Percentiles rank a stretch among this genome's conserved stretches.
These are phyloP conservation scores for Exephanes ischioxanthus DNA, from an alignment of 2,888 invertebrate genomes.

Conservation along the genomic window DNA sequence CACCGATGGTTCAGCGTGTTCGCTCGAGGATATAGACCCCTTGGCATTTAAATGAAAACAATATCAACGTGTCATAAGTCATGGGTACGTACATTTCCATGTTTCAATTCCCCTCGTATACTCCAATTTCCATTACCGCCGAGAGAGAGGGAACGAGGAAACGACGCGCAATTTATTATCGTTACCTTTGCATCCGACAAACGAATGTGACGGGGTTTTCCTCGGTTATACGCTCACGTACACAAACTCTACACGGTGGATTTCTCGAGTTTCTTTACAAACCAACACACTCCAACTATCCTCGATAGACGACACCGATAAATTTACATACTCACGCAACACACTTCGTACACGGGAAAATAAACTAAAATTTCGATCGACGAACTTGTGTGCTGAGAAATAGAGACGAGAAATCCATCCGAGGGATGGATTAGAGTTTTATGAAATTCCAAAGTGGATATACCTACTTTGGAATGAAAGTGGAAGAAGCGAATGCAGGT, in stretches of 20 bases:
- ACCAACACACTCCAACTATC: constrained; percentile 9
- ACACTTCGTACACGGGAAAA: background rate
- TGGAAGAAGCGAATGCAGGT: constrained; percentile 9
- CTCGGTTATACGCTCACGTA: constrained; percentile 2
- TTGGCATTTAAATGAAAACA: constrained; percentile 51
- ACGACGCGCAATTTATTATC: constrained; percentile 60
- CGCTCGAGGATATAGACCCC: constrained; percentile 28
- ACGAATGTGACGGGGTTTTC: constrained; percentile 45
- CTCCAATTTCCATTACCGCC: constrained; percentile 54
- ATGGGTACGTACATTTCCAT: constrained; percentile 42
- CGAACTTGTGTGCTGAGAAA: background rate
- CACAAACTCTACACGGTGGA: background rate
- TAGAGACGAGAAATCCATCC: constrained; percentile 12
- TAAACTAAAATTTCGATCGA: constrained; percentile 41
- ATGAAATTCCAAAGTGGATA: constrained; percentile 44
- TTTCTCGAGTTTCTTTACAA: constrained; percentile 40
- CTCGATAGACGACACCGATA: constrained; percentile 4
- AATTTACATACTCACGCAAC: constrained; percentile 22
- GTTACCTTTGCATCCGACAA: constrained; percentile 48
- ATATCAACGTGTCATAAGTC: constrained; percentile 56
- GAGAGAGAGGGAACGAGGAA: constrained; percentile 21
- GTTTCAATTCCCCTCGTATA: constrained; percentile 42
- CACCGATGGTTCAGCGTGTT: background rate
- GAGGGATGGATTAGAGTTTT: constrained; percentile 38
- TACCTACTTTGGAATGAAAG: constrained; percentile 14